A percentile compares a stretch with the other conserved stretches of the same genome.
Conservation (phyloP, 2,113 vertebrate genomes). For the Hyperoodon ampullatus region DNA sequence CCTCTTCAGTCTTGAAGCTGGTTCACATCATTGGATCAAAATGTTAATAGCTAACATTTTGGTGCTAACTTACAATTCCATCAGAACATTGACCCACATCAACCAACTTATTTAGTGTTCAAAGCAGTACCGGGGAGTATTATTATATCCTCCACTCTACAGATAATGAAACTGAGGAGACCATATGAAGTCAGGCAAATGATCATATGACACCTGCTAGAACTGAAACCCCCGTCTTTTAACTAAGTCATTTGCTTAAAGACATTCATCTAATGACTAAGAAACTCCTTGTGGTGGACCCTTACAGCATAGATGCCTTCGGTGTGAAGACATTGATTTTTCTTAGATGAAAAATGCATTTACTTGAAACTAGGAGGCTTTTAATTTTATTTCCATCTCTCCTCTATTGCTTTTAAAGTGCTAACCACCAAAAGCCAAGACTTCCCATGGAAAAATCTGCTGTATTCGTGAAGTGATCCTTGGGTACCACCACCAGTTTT, state of each 20-base stretch:
- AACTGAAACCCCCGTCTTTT: neutral
- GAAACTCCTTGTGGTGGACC: neutral
- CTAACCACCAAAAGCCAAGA: neutral
- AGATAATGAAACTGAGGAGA: neutral
- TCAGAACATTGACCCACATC: neutral
- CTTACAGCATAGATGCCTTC: neutral
- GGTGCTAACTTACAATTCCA: neutral
- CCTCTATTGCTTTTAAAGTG: neutral
- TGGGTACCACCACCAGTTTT: neutral
- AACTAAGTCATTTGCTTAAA: neutral
- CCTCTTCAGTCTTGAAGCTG: neutral
- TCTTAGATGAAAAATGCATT: neutral
- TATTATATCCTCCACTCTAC: neutral
- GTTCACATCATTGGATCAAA: neutral
- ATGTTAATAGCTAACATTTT: neutral
- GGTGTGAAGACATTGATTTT: neutral
- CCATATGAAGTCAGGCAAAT: neutral
- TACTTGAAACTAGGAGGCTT: neutral
- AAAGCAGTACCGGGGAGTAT: neutral
- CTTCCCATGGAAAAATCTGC: neutral
- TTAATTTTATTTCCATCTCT: neutral
- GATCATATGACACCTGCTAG: neutral
- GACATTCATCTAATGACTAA: neutral
- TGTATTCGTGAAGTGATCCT: neutral
- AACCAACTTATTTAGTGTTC: neutral